Evolutionary conservation across 2,113 vertebrate species (phyloP).

Genomic region (Strigops habroptila): DNA sequence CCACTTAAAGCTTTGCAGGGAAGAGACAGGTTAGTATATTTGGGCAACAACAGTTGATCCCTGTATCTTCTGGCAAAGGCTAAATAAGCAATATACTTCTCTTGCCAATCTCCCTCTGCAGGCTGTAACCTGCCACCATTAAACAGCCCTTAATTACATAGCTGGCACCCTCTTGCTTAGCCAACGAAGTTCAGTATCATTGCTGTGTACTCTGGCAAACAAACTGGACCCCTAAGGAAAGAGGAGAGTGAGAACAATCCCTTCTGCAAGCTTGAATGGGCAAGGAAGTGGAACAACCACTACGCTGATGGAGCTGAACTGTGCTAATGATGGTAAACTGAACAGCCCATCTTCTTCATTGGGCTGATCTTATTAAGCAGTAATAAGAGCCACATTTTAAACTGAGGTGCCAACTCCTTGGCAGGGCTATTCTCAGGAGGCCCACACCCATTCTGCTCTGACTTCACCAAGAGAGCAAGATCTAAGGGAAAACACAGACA

Average conservation of each 20-base stretch:
- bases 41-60: neutral
- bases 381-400: neutral
- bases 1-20: neutral
- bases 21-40: neutral
- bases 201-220: neutral
- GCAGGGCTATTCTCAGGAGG: neutral
- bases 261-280: neutral
- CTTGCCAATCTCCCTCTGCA: neutral
- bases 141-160: neutral
- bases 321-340: accelerated
- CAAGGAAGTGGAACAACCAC: neutral
- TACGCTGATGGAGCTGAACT: accelerated
- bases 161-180: neutral
- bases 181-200: neutral
- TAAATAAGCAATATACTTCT: neutral
- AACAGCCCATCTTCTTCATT: too few species aligned
- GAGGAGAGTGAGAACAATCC: neutral
- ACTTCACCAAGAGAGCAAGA: neutral
- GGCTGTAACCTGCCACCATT: neutral
- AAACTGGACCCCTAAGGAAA: neutral
- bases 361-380: neutral
- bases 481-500: neutral
- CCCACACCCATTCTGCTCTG: neutral
- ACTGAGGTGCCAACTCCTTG: accelerated
- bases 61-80: neutral